phyloP scores from a whole-genome alignment of 2,888 invertebrate species.

The Hololepta plana region DNA sequence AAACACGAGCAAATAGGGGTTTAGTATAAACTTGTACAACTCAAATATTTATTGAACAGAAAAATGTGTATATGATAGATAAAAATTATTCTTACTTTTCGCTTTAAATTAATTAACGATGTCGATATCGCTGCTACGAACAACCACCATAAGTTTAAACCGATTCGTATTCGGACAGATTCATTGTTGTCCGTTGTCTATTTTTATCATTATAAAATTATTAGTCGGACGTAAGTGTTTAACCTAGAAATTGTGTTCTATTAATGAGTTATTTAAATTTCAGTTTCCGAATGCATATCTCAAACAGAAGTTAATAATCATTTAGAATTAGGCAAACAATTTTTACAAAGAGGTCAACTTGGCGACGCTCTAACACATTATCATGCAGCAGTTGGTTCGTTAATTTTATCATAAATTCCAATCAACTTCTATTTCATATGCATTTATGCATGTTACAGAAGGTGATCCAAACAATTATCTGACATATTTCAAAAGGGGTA shows the following conservation, averaged over 20 bases:
- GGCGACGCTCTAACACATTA: constrained; percentile 94
- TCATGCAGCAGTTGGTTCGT: constrained; percentile 89
- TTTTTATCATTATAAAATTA: constrained; percentile 10
- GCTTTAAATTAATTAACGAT: no score
- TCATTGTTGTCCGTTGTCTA: no score
- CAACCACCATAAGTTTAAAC: no score
- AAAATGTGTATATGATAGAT: no score
- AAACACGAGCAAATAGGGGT: no score
- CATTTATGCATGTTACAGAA: constrained; percentile 40
- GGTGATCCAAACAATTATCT: constrained; percentile 91
- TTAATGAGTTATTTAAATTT: constrained; percentile 7
- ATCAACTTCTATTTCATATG: background rate
- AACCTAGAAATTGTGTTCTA: background rate
- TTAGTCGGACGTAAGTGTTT: constrained; percentile 12
- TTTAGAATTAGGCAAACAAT: constrained; percentile 82
- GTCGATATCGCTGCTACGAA: no score
- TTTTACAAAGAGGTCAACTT: constrained; percentile 81
- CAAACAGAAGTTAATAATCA: constrained; percentile 79
- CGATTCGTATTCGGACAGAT: no score
- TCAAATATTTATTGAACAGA: no score
- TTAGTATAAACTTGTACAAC: no score
- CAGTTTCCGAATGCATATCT: constrained; percentile 52
- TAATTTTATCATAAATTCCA: background rate
- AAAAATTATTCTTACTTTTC: no score
- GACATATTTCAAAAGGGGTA: constrained; percentile 89